phyloP scores from a whole-genome alignment of 1,140 invertebrate species.

The Lepidurus apus region DNA sequence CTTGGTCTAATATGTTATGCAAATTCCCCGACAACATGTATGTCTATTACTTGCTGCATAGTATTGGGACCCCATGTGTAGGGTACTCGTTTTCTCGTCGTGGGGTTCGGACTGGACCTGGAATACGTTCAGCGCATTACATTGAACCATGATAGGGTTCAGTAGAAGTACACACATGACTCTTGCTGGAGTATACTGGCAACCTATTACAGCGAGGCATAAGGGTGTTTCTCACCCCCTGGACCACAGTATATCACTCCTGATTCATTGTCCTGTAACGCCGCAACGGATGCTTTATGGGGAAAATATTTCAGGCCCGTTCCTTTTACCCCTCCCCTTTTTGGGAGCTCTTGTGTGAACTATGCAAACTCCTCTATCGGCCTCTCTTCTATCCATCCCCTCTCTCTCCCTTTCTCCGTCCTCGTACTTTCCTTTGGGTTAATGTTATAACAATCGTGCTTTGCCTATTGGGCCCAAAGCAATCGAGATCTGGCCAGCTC shows the following conservation, averaged over 20 bases:
- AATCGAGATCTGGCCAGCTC: neutral
- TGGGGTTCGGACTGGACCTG: too few species aligned
- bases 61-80: neutral
- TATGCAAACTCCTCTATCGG: neutral
- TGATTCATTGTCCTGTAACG: neutral
- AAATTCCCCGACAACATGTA: neutral
- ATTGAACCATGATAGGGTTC: too few species aligned
- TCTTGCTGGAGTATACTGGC: too few species aligned
- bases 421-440: neutral
- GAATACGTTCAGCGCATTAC: too few species aligned
- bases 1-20: neutral
- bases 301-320: neutral
- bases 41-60: neutral
- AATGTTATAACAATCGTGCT: slow-evolving; percentile 14
- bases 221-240: too few species aligned
- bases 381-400: neutral
- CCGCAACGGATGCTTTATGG: neutral
- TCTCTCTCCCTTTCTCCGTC: neutral
- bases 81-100: neutral
- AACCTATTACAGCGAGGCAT: too few species aligned
- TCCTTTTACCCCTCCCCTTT: neutral
- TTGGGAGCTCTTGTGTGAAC: neutral
- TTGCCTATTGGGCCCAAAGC: neutral
- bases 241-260: too few species aligned
- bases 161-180: too few species aligned